Base-by-base conservation (phyloP, 2,888 invertebrate species). In the Phyllotreta cruciferae region DNA sequence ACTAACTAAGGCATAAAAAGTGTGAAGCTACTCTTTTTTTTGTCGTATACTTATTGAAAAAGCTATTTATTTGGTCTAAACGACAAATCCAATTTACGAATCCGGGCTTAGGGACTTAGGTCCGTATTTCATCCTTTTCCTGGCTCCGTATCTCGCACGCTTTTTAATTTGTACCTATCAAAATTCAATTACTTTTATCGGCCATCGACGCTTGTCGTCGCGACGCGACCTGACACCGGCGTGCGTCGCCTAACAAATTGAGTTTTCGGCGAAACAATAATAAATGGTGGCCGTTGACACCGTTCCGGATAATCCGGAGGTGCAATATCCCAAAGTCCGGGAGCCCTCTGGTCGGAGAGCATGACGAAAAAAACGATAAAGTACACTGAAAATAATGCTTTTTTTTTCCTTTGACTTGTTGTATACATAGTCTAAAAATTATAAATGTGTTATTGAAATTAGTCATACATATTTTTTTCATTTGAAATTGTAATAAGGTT, bases 191-290 rank as follows among this genome's bases (percentile, higher is more conserved):
- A 64, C 49, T 57, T 61, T 64, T 63, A 66, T 66, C 63, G 60
- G 39, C 36, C 36, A 53, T 60, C 60, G 60, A 44, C 35, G 60
- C 52, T 52, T 11, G 36, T 37, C 58, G 50, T 58, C 50, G 58
- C 58, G 58, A 35, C 50, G 42, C 9, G 56, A 35, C 47, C 42
- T 36, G 60, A 44, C 60, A 42, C 37, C 52, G 11, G 35, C 52
- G 60, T 60, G 60, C 58, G 49, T 68, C 70, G 71, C 69, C 67
- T 72, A 72, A 74, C 74, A 75, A 75, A 76, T 74, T 75, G 76
- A 73, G 73, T 75, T 75, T 76, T 73, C 73, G 70, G 64, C 73
- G 72, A 70, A 72, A 74, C 74, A 75, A 75, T 73, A 75, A 76
- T 75, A 75, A 75, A 75, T 76, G 70, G 74, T 63, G 72, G 72